Conservation (phyloP, 2,113 vertebrate species). For the Amblyopsis rosae region DNA sequence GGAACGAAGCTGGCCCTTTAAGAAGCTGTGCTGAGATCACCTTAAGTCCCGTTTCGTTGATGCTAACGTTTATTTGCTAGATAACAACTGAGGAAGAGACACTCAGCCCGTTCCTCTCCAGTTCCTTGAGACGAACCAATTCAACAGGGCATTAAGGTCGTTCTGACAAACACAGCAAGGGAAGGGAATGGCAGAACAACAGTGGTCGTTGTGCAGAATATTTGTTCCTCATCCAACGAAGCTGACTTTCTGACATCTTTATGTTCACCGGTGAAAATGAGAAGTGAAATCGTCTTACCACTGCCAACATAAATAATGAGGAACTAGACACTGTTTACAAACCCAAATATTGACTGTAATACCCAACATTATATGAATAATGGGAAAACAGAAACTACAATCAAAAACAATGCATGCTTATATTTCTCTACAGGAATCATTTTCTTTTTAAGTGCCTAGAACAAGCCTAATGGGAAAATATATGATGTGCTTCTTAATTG, state of each 20-base stretch:
- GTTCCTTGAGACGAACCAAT: background rate
- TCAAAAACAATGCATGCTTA: conserved; percentile 78
- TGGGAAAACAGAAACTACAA: conserved; percentile 46
- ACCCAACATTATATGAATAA: conserved; percentile 66
- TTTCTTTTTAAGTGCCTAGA: conserved; percentile 84
- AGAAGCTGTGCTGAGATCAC: background rate
- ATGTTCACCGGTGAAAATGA: background rate
- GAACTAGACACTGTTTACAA: conserved; percentile 78
- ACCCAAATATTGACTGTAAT: conserved; percentile 86
- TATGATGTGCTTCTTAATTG: conserved; percentile 81
- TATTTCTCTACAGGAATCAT: conserved; percentile 87
- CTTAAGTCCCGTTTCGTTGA: conserved; percentile 8
- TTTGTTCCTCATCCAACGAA: conserved; percentile 21
- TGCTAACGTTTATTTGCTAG: background rate
- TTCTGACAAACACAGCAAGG: background rate
- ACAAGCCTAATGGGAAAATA: conserved; percentile 72
- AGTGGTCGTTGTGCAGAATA: background rate
- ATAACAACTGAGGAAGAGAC: conserved; percentile 1
- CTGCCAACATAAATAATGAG: conserved; percentile 52
- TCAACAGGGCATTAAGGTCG: conserved; percentile 1
- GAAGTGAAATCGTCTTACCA: conserved; percentile 19
- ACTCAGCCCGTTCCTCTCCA: background rate
- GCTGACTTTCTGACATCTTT: conserved; percentile 3
- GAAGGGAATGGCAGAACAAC: background rate
- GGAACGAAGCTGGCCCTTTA: conserved; percentile 8